Evolutionary conservation across 2,113 vertebrate genomes (phyloP), one percentile per base, ranked within the genome.

Genomic region (Physeter macrocephalus): DNA sequence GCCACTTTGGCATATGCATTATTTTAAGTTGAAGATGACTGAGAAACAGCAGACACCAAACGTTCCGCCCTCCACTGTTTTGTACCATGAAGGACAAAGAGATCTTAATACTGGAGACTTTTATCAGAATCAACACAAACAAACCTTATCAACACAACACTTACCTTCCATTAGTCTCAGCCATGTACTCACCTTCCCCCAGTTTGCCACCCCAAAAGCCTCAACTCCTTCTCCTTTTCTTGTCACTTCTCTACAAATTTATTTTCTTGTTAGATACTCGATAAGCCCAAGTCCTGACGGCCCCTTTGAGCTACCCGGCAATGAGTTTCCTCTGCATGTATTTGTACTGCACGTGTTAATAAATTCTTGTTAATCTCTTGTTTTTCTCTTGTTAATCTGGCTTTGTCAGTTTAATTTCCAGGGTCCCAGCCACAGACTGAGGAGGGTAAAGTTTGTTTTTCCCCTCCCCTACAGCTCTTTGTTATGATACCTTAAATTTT

Each of bases 391-490:
- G 36, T 29, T 23, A 36, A 15, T 36, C 15, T 49, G 23, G 46
- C 83, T 80, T 43, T n/a, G 86, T 74, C n/a, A 54, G 8, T 66
- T 83, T 52, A n/a, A 89, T 57, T 74, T 74, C 61, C 57, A 66
- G 57, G 31, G 21, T 36, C 57, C 43, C 4, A 27, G 21, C 29
- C 36, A 74, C 29, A 15, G 39, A 74, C 57, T 3, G 10, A 41
- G 29, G 43, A 43, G 66, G 8, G 5, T 52, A 27, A 15, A 52
- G 62, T 14, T 46, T 62, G 46, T 52, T 29, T 59, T 23, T 0
- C 25, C 39, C 8, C 21, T 43, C 9, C 21, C 29, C 15, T 54
- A 6, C 12, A 29, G 1, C 31, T 64, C 59, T 39, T 3, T 83
- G 87, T 77, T 27, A 43, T 9, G 8, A 9, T 46, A 41, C 29